Evolutionary conservation across 1,140 invertebrate species (phyloP).

Genomic region (Pantala flavescens): DNA sequence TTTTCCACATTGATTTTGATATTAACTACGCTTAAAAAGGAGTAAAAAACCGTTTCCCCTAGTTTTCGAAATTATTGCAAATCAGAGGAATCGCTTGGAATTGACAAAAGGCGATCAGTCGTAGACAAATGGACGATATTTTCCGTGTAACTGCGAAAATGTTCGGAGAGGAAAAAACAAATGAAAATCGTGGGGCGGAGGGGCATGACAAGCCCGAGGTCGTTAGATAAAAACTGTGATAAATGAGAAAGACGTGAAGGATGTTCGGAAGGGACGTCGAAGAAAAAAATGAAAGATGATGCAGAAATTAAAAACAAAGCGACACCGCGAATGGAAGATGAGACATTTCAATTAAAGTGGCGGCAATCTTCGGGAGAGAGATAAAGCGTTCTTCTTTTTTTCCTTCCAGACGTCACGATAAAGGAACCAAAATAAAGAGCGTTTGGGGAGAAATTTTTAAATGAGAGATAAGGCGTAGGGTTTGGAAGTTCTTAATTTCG

Average conservation of each 20-base stretch:
- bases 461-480: neutral
- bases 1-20: too few relatives aligned
- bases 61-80: too few relatives aligned
- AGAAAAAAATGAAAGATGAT: neutral
- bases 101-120: too few relatives aligned
- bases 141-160: too few relatives aligned
- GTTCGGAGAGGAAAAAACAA: neutral
- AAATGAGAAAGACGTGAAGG: neutral
- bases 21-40: too few relatives aligned
- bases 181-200: neutral
- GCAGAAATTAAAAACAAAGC: neutral
- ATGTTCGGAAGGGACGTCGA: neutral
- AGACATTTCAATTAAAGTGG: conserved; percentile 7
- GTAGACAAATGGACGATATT: too few relatives aligned
- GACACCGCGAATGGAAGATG: neutral
- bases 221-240: conserved; percentile 1
- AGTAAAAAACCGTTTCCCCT: too few relatives aligned
- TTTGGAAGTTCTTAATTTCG: neutral
- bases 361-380: neutral
- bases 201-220: neutral
- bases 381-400: neutral
- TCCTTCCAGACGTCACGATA: neutral
- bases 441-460: neutral
- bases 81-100: too few relatives aligned
- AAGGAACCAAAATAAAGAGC: neutral